phyloP scores from a whole-genome alignment of 1,140 invertebrate species.

The Portunus trituberculatus region DNA sequence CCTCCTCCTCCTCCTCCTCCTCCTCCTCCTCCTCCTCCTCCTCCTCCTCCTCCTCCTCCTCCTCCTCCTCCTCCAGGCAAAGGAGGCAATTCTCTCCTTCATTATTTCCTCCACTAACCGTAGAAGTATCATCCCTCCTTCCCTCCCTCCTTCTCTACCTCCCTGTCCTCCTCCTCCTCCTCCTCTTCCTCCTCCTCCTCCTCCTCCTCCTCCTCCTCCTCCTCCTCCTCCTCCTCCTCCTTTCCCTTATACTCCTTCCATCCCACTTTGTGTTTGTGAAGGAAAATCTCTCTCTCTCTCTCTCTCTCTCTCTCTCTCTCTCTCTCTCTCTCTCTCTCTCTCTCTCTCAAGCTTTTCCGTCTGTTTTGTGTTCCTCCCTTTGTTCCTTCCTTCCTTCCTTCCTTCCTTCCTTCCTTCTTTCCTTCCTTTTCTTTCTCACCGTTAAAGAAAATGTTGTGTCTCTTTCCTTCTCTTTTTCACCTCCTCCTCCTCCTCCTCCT shows the following conservation, averaged over 20 bases:
- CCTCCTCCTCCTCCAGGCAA: not conserved
- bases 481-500: not conserved
- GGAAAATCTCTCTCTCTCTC: not conserved
- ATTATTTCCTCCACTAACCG: not conserved
- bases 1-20: slow-evolving; percentile 3
- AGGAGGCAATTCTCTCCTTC: slow-evolving; percentile 3
- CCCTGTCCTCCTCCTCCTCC: not conserved
- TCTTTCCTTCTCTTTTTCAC: no score
- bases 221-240: not conserved
- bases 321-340: not conserved
- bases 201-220: not conserved
- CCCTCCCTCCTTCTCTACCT: not conserved
- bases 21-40: not conserved
- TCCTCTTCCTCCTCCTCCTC: slow-evolving; percentile 16
- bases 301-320: not conserved
- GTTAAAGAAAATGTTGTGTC: no score
- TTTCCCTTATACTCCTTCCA: not conserved
- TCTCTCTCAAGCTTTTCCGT: not conserved
- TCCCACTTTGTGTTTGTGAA: not conserved
- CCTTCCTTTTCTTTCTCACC: not conserved
- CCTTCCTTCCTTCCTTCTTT: no score
- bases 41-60: slow-evolving; percentile 27
- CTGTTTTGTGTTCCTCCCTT: not conserved
- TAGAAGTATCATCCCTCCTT: not conserved
- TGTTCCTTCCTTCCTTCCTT: not conserved